phyloP scores from a whole-genome alignment of 64 coral and sea anemone genomes.

The Stichodactyla helianthus region DNA sequence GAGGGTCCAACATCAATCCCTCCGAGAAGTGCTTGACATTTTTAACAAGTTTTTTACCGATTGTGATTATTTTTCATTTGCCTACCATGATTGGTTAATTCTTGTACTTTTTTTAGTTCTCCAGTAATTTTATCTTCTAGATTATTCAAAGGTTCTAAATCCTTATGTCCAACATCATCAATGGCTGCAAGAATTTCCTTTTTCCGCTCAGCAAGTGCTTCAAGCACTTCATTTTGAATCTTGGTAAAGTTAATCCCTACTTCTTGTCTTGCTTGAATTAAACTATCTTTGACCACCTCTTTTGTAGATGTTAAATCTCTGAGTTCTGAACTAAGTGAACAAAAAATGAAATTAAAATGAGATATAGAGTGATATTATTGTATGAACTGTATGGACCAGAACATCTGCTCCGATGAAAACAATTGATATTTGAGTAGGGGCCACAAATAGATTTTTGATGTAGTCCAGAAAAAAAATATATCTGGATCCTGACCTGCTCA shows the following conservation, averaged over 20 bases:
- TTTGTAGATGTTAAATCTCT: conserved; percentile 64
- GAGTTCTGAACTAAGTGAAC: conserved; percentile 53
- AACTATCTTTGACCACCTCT: conserved; percentile 73
- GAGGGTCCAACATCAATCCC: too few species aligned
- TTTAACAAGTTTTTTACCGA: not conserved
- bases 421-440: too few species aligned
- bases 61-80: not conserved
- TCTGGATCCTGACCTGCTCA: too few species aligned
- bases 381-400: too few species aligned
- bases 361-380: too few species aligned
- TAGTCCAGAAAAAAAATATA: too few species aligned
- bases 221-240: conserved; percentile 53
- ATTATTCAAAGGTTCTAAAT: conserved; percentile 77
- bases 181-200: conserved; percentile 71
- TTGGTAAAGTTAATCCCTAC: conserved; percentile 65
- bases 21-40: not conserved
- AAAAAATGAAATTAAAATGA: not conserved
- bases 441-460: too few species aligned
- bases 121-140: conserved; percentile 84
- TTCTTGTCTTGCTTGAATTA: conserved; percentile 51
- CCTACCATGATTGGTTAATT: conserved; percentile 65
- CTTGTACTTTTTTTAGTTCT: conserved; percentile 58
- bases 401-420: too few species aligned
- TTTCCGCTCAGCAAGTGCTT: conserved; percentile 42
- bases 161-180: conserved; percentile 78